Evolutionary conservation across 2,113 vertebrate species (phyloP).

Genomic region (Perccottus glenii): DNA sequence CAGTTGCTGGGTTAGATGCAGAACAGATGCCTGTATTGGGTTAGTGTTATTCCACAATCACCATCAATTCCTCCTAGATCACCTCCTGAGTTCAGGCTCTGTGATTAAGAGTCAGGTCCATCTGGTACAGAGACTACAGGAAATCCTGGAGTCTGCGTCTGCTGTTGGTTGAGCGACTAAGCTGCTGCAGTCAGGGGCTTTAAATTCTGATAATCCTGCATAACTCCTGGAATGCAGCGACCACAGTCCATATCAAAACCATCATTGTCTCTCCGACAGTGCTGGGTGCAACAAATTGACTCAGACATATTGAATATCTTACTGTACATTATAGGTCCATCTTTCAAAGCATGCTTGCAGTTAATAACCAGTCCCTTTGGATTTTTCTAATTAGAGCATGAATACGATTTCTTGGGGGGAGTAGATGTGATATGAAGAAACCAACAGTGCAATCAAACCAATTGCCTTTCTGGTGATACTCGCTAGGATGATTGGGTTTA

Average conservation of each 20-base stretch:
- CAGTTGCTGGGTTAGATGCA: conserved; percentile 54
- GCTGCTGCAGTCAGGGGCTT: conserved; percentile 62
- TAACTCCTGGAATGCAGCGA: conserved; percentile 74
- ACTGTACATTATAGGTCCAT: conserved; percentile 22
- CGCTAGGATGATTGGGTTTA: conserved; percentile 26
- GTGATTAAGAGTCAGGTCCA: conserved; percentile 79
- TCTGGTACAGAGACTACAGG: conserved; percentile 77
- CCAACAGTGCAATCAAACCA: conserved; percentile 39
- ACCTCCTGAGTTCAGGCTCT: conserved; percentile 74
- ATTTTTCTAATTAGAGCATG: conserved; percentile 69
- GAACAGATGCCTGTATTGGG: conserved; percentile 73
- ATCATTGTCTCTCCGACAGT: conserved; percentile 51
- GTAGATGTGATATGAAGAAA: conserved; percentile 31
- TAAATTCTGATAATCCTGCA: conserved; percentile 71
- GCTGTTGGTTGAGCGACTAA: conserved; percentile 74
- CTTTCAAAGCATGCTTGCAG: conserved; percentile 47
- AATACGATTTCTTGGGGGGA: conserved; percentile 56
- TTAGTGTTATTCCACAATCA: conserved; percentile 74
- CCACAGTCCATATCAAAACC: conserved; percentile 58
- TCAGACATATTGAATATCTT: conserved; percentile 24
- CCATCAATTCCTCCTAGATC: conserved; percentile 77
- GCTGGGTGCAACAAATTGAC: conserved; percentile 34
- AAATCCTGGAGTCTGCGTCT: conserved; percentile 80
- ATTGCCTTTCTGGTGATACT: conserved; percentile 42
- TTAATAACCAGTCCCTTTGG: conserved; percentile 65